phyloP scores from a whole-genome alignment of 2,797 vertebrate species.

The Phalanger gymnotis region DNA sequence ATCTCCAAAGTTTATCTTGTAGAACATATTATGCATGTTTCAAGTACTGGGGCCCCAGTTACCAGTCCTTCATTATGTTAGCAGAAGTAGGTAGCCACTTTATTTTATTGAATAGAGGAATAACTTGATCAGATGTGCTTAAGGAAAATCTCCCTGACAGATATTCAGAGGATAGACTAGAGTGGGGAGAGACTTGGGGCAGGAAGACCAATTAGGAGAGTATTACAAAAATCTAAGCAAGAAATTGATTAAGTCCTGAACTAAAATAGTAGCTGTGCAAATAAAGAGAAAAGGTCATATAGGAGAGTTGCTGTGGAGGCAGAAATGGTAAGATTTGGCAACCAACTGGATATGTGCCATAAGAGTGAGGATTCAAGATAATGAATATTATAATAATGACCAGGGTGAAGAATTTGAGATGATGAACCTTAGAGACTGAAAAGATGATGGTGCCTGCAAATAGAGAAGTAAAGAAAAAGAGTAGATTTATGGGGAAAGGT shows the following conservation, averaged over 20 bases:
- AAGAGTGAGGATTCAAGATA: neutral
- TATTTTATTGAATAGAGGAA: neutral
- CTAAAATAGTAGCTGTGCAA: neutral
- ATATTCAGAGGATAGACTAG: neutral
- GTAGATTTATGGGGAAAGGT: neutral
- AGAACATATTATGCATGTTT: neutral
- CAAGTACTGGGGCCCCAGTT: neutral
- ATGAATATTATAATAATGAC: neutral
- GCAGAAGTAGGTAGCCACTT: neutral
- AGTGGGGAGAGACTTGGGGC: neutral
- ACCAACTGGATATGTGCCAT: neutral
- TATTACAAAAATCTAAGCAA: neutral
- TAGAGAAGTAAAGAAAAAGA: neutral
- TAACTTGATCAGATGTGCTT: neutral
- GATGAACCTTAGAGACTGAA: neutral
- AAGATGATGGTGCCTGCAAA: neutral
- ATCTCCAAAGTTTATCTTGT: neutral
- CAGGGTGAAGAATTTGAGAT: neutral
- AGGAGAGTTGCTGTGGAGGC: neutral
- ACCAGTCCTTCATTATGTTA: neutral
- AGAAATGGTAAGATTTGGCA: neutral
- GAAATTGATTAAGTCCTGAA: neutral
- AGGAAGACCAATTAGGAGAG: neutral
- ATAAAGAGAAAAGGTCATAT: neutral
- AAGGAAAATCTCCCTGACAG: neutral